phyloP scores from a whole-genome alignment of 2,888 invertebrate genomes.

The Drosophila anomalata region DNA sequence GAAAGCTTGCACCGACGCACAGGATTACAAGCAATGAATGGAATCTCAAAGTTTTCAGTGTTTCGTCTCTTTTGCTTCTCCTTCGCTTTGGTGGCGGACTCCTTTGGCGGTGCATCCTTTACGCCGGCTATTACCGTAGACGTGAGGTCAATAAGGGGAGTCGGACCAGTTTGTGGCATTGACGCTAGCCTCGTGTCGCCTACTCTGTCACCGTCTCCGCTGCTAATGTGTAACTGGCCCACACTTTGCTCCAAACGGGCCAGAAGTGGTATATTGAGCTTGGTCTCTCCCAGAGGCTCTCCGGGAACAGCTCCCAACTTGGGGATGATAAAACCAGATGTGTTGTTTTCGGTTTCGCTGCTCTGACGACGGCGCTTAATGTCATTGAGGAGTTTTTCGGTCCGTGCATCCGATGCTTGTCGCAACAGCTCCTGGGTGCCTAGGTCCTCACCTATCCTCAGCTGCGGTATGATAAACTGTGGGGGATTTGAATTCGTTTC shows the following conservation, averaged over 20 bases:
- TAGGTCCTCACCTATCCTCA: conserved; percentile 37
- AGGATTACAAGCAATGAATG: conserved; percentile 62
- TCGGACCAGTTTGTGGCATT: not conserved
- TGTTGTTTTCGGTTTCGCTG: conserved; percentile 1
- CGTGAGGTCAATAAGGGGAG: conserved; percentile 74
- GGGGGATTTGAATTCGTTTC: not conserved
- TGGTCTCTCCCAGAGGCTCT: conserved; percentile 15
- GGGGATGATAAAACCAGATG: conserved; percentile 57
- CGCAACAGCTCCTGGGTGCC: conserved; percentile 34
- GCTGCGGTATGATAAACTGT: conserved; percentile 45
- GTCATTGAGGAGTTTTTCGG: conserved; percentile 48
- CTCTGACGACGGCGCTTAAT: conserved; percentile 35
- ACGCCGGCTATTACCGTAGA: conserved; percentile 63
- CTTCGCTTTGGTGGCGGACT: conserved; percentile 49
- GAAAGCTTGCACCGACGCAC: not conserved
- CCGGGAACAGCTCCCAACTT: conserved; percentile 38
- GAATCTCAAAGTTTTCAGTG: conserved; percentile 56
- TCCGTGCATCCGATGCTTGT: conserved; percentile 43
- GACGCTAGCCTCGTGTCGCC: not conserved
- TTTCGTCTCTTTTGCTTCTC: conserved; percentile 12
- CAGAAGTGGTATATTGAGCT: conserved; percentile 56
- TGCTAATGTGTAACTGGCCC: conserved; percentile 33
- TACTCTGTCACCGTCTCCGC: conserved; percentile 26
- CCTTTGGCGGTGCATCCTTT: conserved; percentile 51
- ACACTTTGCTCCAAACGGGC: conserved; percentile 37